Evolutionary conservation across 2,888 invertebrate species (phyloP), one percentile per base, ranked within the genome.

Genomic region (Venusia cambrica): DNA sequence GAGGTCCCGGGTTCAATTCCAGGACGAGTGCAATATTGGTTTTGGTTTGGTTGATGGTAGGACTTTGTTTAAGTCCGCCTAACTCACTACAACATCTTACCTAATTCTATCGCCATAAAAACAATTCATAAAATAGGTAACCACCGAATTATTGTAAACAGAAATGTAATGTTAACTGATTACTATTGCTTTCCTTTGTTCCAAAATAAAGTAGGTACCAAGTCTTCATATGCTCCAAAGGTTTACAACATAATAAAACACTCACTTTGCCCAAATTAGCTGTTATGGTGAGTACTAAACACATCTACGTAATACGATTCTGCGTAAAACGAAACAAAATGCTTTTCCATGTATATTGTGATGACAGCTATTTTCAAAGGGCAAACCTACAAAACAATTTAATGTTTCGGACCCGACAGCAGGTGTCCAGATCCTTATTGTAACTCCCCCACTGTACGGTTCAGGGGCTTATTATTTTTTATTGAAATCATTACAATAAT

Each of bases 331-430:
- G 29, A 12, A n/a, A n/a, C 28, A 15, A 36, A 36, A 45, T 41
- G 32, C 11, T 28, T 13, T 19, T 10, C 5, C 4, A 19, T 7
- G 25, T 26, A 33, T 33, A 38, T 50, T 34, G 38, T 40, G 34
- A 38, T 45, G 47, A 35, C 50, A 39, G 50, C 37, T 35, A 47
- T 31, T 43, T 41, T 38, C 17, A 45, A 47, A 45, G 44, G 40
- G 45, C 37, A 40, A 45, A 48, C 46, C 45, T 52, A 50, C 37
- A 51, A 57, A 54, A 53, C 41, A 35, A 46, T 50, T 52, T 58
- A 51, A 50, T 46, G 47, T 47, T 38, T 44, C 13, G 34, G 37
- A 36, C 44, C 48, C 21, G 11, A 40, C 17, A 48, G 44, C 51
- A 54, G 49, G 54, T 58, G 46, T 46, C 31, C 14, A 26, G 32